phyloP scores from a whole-genome alignment of 2,113 vertebrate species.

The Alectura lathami region DNA sequence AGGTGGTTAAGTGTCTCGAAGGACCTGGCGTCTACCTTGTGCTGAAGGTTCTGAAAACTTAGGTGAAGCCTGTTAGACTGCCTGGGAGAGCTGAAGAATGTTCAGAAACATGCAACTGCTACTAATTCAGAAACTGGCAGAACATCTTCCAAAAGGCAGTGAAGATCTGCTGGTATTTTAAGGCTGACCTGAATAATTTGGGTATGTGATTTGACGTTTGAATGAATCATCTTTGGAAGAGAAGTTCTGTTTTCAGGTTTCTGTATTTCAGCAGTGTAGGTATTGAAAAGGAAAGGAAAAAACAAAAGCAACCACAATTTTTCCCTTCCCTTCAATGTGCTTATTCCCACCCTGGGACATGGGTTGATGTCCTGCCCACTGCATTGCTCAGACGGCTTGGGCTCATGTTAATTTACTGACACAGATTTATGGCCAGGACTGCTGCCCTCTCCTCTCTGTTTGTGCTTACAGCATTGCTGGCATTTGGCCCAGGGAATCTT shows the following conservation, averaged over 20 bases:
- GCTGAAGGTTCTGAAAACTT: background rate
- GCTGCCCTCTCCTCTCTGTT: background rate
- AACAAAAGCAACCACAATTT: background rate
- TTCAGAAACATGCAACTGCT: background rate
- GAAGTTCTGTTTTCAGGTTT: background rate
- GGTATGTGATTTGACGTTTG: background rate
- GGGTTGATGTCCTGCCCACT: background rate
- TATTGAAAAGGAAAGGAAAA: background rate
- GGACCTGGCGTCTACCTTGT: background rate
- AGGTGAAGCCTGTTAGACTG: background rate
- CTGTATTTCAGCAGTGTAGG: background rate
- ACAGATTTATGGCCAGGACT: background rate
- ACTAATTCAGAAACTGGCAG: background rate
- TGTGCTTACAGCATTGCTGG: constrained; percentile 1
- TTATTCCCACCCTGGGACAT: background rate
- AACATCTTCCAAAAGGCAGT: background rate
- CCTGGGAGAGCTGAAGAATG: background rate
- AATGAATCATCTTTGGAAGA: background rate
- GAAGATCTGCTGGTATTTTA: background rate
- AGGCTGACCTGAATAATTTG: background rate
- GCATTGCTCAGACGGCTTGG: background rate
- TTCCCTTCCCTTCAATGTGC: background rate
- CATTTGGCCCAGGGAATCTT: background rate
- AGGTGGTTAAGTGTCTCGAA: background rate
- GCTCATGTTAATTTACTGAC: background rate